Base-by-base conservation (phyloP, 2,797 vertebrate genomes). In the Erpetoichthys calabaricus region DNA sequence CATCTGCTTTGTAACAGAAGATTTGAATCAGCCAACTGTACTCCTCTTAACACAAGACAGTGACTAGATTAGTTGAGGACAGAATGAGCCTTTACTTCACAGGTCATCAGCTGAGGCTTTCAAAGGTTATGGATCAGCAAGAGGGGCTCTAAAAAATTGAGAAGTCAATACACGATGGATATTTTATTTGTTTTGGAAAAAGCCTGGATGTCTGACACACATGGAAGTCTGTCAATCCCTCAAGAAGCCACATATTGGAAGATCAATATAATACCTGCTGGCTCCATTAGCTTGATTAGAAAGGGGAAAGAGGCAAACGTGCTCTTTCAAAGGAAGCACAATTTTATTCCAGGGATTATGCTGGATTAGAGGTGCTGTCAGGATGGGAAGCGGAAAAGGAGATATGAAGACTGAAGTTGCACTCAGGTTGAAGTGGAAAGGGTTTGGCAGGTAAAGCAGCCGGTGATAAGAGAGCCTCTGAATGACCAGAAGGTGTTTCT, bases 211-310 rank as follows among this genome's bases (percentile, higher is more conserved):
- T 76, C 81, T 82, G 79, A 84, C 80, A 74, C 70, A 74, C 77
- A 74, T 80, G 78, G 83, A 87, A 82, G 74, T 75, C 73, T 68
- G 80, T 86, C 80, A 80, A 84, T 86, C 85, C 79, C 82, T 80
- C 73, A 73, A 79, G 86, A 87, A 84, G 86, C 75, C 80, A 73
- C 75, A 72, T 73, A 73, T 70, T 79, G 75, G 73, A 67, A 84
- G 81, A 92, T 94, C 90, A 89, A 90, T 91, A 88, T 80, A 80
- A 82, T 86, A 84, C 84, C 84, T 88, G 84, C 81, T 77, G 82
- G 71, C 71, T 91, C 89, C 89, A 92, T 92, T 94, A 94, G 84
- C 79, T 81, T 88, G 88, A 90, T 91, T 89, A 88, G 85, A 89
- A 86, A 75, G 73, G 72, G 44, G 74, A 71, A 73, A 70, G 66